These are phyloP conservation scores for Antedon mediterranea DNA, from an alignment of 53 echinoderm and acorn worm genomes.

Conservation along the genomic window DNA sequence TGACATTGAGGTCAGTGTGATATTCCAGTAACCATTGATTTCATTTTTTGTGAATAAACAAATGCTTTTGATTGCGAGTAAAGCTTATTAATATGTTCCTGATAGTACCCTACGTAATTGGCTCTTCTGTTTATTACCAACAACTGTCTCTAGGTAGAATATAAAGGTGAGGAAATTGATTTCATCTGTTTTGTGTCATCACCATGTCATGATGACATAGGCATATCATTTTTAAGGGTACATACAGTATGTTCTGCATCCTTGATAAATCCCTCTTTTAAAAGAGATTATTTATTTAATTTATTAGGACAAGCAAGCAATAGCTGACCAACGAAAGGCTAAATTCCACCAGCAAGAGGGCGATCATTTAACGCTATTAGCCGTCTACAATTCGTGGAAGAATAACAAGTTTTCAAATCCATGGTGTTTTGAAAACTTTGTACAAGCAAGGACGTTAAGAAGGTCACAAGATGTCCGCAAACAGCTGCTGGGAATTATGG, in stretches of 20 bases:
- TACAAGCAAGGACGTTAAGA: constrained; percentile 87
- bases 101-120: background rate
- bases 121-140: no score
- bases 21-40: background rate
- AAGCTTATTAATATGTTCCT: no score
- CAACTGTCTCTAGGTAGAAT: no score
- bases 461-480: constrained; percentile 95
- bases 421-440: constrained; percentile 99
- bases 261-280: no score
- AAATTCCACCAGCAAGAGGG: constrained; percentile 98
- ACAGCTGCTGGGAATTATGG: constrained; percentile 95
- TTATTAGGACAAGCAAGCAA: constrained; percentile 88
- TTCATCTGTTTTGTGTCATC: no score
- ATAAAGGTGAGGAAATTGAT: no score
- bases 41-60: background rate
- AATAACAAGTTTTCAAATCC: constrained; percentile 99
- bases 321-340: constrained; percentile 97
- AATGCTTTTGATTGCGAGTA: background rate
- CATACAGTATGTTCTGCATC: no score
- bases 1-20: no score
- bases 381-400: constrained; percentile 98
- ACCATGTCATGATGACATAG: no score
- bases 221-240: no score
- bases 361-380: constrained; percentile 80
- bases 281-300: background rate